These are phyloP conservation scores for Tholera decimalis DNA, from an alignment of 2,888 invertebrate species.

Conservation along the genomic window DNA sequence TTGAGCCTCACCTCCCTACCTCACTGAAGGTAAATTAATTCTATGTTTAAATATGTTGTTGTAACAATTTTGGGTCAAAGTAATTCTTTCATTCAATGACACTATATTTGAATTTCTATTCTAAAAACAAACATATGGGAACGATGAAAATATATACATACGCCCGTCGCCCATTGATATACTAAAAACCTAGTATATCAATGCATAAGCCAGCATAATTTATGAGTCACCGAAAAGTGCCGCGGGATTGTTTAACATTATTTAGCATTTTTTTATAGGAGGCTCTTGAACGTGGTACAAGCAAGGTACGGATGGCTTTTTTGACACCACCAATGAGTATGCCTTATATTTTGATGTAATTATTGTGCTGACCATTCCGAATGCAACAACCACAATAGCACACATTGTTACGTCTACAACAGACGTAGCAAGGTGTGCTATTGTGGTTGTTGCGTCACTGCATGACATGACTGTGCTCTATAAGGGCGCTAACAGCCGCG, in stretches of 20 bases:
- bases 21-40: too few relatives aligned
- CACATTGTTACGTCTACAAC: too few relatives aligned
- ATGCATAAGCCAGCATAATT: conserved; percentile 24
- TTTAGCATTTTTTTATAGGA: conserved; percentile 64
- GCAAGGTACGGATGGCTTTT: too few relatives aligned
- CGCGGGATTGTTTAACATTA: conserved; percentile 71
- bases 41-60: too few relatives aligned
- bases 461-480: conserved; percentile 74
- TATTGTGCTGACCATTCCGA: conserved; percentile 44
- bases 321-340: conserved; percentile 30
- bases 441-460: conserved; percentile 76
- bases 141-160: conserved; percentile 28
- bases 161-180: too few relatives aligned
- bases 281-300: conserved; percentile 28
- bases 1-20: neutral
- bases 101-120: conserved; percentile 22
- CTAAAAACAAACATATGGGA: conserved; percentile 18
- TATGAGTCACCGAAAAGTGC: conserved; percentile 57
- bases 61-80: conserved; percentile 23
- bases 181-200: too few relatives aligned
- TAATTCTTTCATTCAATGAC: conserved; percentile 31
- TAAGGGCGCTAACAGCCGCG: conserved; percentile 78
- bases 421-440: conserved; percentile 74
- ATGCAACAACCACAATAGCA: too few relatives aligned
- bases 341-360: conserved; percentile 58